A percentile compares a stretch with the other conserved stretches of the same genome.
phyloP scores from a whole-genome alignment of 2,888 invertebrate species.

The Parnassius glacialis region DNA sequence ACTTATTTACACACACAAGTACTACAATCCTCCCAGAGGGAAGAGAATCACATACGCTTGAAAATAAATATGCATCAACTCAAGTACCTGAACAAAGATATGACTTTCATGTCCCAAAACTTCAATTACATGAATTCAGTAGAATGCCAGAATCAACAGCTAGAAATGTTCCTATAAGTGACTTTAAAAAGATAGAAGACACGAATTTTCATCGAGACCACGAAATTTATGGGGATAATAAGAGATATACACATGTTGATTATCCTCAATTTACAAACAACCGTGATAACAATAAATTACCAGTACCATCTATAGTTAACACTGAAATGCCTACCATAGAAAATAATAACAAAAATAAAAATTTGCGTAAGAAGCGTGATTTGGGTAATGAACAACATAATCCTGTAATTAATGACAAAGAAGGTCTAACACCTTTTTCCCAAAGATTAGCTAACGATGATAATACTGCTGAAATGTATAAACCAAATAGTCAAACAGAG shows the following conservation, averaged over 20 bases:
- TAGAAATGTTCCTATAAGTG: conserved; percentile 6
- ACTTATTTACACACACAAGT: not conserved
- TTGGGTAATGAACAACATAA: not conserved
- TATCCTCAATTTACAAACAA: conserved; percentile 9
- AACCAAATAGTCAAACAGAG: conserved; percentile 4
- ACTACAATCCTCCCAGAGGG: conserved; percentile 9
- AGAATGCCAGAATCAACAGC: conserved; percentile 20
- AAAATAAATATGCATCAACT: not conserved
- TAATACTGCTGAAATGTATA: conserved; percentile 4
- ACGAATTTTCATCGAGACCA: conserved; percentile 1
- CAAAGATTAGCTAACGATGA: not conserved
- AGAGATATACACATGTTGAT: conserved; percentile 4
- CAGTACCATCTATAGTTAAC: not conserved
- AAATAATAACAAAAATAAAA: conserved; percentile 8
- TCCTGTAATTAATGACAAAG: not conserved
- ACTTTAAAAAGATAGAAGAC: conserved; percentile 5
- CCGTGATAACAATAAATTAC: conserved; percentile 8
- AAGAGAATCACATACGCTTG: not conserved
- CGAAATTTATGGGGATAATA: not conserved
- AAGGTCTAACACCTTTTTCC: conserved; percentile 2
- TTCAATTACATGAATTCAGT: conserved; percentile 10
- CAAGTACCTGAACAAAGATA: conserved; percentile 1
- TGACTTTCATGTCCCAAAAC: conserved; percentile 1
- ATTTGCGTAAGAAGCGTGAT: conserved; percentile 17
- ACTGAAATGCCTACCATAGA: not conserved